These are phyloP conservation scores for Leuciscus waleckii DNA, from an alignment of 2,797 vertebrate species.

Conservation along the genomic window DNA sequence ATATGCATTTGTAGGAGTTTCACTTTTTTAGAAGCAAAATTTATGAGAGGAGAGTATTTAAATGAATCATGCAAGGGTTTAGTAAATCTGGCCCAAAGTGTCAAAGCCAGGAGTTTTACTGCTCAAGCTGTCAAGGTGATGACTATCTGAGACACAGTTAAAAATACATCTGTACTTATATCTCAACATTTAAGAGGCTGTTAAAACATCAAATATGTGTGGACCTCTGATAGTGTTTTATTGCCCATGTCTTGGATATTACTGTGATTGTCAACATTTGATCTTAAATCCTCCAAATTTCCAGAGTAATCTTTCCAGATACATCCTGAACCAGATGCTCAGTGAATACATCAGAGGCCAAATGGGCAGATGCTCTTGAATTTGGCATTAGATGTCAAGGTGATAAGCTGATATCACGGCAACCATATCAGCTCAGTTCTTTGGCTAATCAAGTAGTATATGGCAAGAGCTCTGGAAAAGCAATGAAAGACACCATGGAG, in stretches of 20 bases:
- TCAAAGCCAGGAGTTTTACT: slow-evolving; percentile 2
- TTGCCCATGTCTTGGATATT: not conserved
- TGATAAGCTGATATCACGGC: slow-evolving; percentile 68
- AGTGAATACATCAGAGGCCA: not conserved
- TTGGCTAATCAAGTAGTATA: slow-evolving; percentile 44
- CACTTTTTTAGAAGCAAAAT: too few species aligned
- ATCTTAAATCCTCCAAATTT: too few species aligned
- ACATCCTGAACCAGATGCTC: not conserved
- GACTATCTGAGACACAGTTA: not conserved
- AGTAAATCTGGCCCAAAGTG: too few species aligned
- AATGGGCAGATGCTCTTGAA: slow-evolving; percentile 34
- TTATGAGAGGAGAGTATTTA: too few species aligned
- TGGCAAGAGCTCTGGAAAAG: slow-evolving; percentile 35
- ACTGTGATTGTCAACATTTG: not conserved
- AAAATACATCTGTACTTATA: not conserved
- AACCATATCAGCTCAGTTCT: slow-evolving; percentile 59
- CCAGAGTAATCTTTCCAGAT: not conserved
- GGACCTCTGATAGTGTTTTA: not conserved
- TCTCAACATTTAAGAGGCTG: not conserved
- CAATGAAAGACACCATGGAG: slow-evolving; percentile 11
- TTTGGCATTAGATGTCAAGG: slow-evolving; percentile 63
- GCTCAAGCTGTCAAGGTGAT: not conserved
- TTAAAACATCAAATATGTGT: slow-evolving; percentile 13
- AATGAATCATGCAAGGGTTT: too few species aligned
- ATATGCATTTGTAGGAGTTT: too few species aligned